phyloP scores from a whole-genome alignment of 2,888 invertebrate species.

The Sarcophaga variegata region DNA sequence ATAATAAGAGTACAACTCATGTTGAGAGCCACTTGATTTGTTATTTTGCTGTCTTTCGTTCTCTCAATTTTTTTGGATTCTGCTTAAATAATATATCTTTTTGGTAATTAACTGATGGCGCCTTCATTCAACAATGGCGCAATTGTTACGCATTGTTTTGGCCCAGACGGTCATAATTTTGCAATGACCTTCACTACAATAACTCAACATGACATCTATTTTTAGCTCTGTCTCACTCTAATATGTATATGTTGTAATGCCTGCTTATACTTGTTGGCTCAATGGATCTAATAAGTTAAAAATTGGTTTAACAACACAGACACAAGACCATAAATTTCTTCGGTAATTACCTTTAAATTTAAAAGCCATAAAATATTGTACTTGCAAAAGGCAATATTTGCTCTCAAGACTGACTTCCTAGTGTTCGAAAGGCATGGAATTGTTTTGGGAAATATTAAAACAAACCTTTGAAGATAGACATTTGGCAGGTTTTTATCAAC shows the following conservation, averaged over 20 bases:
- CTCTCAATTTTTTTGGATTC: not conserved
- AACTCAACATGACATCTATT: slow-evolving; percentile 62
- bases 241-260: slow-evolving; percentile 6
- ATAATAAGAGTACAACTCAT: slow-evolving; percentile 7
- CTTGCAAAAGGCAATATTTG: not conserved
- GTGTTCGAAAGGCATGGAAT: not conserved
- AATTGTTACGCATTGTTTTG: slow-evolving; percentile 66
- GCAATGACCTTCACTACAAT: slow-evolving; percentile 58
- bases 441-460: slow-evolving; percentile 2
- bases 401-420: slow-evolving; percentile 17
- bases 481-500: slow-evolving; percentile 45
- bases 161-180: slow-evolving; percentile 54
- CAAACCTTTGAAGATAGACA: slow-evolving; percentile 21
- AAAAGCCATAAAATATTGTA: slow-evolving; percentile 42
- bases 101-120: slow-evolving; percentile 76
- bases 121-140: slow-evolving; percentile 72
- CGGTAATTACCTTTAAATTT: slow-evolving; percentile 55
- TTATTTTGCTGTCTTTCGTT: not conserved
- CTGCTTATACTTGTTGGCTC: slow-evolving; percentile 37
- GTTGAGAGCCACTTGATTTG: not conserved
- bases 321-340: slow-evolving; percentile 53
- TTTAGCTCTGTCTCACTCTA: not conserved
- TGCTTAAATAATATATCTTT: slow-evolving; percentile 11
- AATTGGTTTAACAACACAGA: slow-evolving; percentile 13
- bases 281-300: slow-evolving; percentile 56